Conservation (phyloP, 1,140 invertebrate species). For the Spodoptera litura region DNA sequence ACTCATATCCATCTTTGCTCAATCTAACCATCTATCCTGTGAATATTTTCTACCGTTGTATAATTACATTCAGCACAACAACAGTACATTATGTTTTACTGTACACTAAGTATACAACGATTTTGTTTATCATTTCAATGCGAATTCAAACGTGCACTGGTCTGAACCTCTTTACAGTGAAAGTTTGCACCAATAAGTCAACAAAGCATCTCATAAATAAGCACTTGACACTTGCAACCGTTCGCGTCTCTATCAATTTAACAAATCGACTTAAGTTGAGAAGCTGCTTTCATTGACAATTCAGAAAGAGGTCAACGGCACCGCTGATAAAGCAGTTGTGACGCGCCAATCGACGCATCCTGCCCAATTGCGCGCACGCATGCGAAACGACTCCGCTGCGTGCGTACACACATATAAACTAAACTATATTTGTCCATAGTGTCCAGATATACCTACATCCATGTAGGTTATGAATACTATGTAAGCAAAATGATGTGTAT, state of each 20-base stretch:
- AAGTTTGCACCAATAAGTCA: background rate
- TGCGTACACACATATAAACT: conserved; percentile 6
- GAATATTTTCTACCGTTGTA: no score
- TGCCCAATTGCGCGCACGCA: conserved; percentile 64
- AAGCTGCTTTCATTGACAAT: conserved; percentile 56
- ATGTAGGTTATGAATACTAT: no score
- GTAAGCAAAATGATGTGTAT: no score
- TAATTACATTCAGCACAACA: no score
- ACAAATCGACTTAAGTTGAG: conserved; percentile 32
- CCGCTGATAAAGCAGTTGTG: conserved; percentile 65
- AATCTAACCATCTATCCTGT: no score
- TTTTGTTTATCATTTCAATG: no score
- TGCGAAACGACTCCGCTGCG: conserved; percentile 27
- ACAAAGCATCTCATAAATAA: background rate
- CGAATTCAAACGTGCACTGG: no score
- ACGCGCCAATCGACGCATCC: conserved; percentile 63
- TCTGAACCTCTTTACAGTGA: background rate
- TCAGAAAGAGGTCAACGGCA: conserved; percentile 67
- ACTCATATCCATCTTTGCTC: no score
- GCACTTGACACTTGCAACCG: conserved; percentile 11
- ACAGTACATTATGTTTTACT: no score
- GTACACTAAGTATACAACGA: no score
- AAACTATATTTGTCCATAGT: no score
- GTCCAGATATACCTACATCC: no score
- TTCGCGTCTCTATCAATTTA: conserved; percentile 41